These are phyloP conservation scores for Falco columbarius DNA, from an alignment of 2,797 vertebrate species.

Conservation along the genomic window DNA sequence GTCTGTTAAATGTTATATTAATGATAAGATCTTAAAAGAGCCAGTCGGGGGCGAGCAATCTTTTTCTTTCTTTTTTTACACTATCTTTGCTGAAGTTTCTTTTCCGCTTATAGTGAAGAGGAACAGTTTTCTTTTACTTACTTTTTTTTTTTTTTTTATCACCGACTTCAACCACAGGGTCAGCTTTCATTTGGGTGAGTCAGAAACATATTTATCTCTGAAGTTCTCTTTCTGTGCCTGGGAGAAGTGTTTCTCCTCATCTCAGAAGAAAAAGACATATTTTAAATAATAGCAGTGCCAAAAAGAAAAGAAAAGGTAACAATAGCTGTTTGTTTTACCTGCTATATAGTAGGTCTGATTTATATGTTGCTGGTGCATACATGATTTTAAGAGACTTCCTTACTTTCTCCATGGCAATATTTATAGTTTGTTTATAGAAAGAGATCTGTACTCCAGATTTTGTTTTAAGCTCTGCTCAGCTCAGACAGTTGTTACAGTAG, in stretches of 20 bases:
- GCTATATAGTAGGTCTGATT: neutral
- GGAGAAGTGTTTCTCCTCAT: constrained; percentile 28
- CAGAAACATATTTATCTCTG: constrained; percentile 57
- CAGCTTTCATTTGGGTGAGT: constrained; percentile 58
- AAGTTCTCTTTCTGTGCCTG: constrained; percentile 39
- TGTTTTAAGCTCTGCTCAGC: neutral
- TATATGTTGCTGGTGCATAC: neutral
- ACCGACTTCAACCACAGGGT: constrained; percentile 10
- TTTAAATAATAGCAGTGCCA: constrained; percentile 2
- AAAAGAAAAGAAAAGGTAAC: neutral
- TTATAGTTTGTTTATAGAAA: constrained; percentile 5
- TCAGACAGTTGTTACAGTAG: neutral
- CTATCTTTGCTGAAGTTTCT: constrained; percentile 59
- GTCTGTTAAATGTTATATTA: constrained; percentile 44
- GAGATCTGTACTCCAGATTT: constrained; percentile 8
- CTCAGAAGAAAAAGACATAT: neutral
- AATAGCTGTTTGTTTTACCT: constrained; percentile 14
- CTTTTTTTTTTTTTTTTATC: neutral
- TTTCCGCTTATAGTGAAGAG: constrained; percentile 1
- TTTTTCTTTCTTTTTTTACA: constrained; percentile 11
- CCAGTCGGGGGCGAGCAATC: neutral
- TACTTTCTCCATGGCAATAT: neutral
- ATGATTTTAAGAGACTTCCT: constrained; percentile 28
- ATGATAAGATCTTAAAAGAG: constrained; percentile 53
- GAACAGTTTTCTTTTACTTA: neutral